Evolutionary conservation across 2,797 vertebrate genomes (phyloP), one percentile per base, ranked within the genome.

Genomic region (Hemibagrus guttatus): DNA sequence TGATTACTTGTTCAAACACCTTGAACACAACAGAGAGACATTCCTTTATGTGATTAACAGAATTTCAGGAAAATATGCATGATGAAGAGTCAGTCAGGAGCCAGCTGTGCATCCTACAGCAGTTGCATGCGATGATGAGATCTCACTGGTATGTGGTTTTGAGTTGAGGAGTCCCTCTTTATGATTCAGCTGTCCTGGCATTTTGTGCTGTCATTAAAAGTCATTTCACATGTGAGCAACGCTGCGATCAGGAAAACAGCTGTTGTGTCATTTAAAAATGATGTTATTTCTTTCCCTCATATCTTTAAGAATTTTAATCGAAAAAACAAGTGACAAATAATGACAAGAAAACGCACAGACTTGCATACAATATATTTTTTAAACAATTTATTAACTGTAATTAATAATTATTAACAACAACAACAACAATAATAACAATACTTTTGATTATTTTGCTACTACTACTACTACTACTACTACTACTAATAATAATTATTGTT

Each of bases 111-210:
- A 28, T 84, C n/a, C 21, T 74, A 83, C 68, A 87, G 75, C 54
- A 59, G 68, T 89, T 84, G 87, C 81, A 87, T 84, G 69, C 39
- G 23, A 76, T 76, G 85, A 88, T 85, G 81, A 82, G 89, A 87
- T 86, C 75, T 89, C 61, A 71, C 86, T 86, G 89, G 90, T 85
- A 91, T 91, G 89, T 84, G 75, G 59, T 85, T 84, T 81, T 68
- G 88, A 76, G 61, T 87, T 86, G 54, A 85, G 72, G 89, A 87
- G 84, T 89, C 79, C 42, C 58, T 76, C 80, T 89, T 87, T 87
- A 88, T 89, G 87, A 88, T 91, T 90, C 89, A 90, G 88, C 90
- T 91, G 89, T 84, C 90, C 69, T 84, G 68, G 31, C 52, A 54
- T 63, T 59, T 69, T 88, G 63, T 85, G 88, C 81, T 86, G 83